These are phyloP conservation scores for Drosophila tsacasi DNA, from an alignment of 1,140 invertebrate species.

Conservation along the genomic window DNA sequence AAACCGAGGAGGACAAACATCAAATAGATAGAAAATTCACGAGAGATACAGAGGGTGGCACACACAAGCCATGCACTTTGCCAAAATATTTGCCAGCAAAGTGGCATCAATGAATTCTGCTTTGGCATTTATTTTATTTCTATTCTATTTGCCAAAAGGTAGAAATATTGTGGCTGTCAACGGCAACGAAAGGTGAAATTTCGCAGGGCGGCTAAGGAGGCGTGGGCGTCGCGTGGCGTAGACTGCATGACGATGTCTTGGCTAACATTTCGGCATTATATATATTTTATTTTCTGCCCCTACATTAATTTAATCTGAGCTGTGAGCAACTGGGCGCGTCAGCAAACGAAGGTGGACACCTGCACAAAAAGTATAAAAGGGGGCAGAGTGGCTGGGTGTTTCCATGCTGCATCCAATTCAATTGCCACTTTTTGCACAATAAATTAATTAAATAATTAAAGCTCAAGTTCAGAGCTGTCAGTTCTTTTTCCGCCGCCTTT, in stretches of 20 bases:
- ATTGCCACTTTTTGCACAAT: conserved; percentile 74
- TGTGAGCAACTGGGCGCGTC: conserved; percentile 77
- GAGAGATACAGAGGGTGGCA: neutral
- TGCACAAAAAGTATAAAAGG: conserved; percentile 37
- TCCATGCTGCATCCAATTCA: conserved; percentile 64
- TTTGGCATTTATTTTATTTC: neutral
- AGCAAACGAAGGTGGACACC: conserved; percentile 65
- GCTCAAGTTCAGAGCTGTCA: conserved; percentile 73
- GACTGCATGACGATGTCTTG: conserved; percentile 75
- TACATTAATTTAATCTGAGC: conserved; percentile 69
- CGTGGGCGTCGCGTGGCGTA: conserved; percentile 78
- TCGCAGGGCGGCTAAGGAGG: conserved; percentile 29
- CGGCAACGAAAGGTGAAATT: conserved; percentile 69
- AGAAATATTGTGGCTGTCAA: conserved; percentile 77
- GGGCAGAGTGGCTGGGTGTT: conserved; percentile 7
- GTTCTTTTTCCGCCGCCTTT: conserved; percentile 42
- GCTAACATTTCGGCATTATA: conserved; percentile 3
- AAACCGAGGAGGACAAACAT: conserved; percentile 69
- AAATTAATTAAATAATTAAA: conserved; percentile 83
- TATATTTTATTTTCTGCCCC: conserved; percentile 13
- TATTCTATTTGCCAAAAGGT: conserved; percentile 47
- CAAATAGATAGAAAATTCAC: conserved; percentile 66
- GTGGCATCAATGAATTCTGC: conserved; percentile 77
- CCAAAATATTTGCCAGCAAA: conserved; percentile 77
- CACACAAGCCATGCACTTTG: conserved; percentile 62